These are phyloP conservation scores for Beroe ovata DNA, from an alignment of 37 sponge, comb jelly and placozoan genomes.

Conservation along the genomic window DNA sequence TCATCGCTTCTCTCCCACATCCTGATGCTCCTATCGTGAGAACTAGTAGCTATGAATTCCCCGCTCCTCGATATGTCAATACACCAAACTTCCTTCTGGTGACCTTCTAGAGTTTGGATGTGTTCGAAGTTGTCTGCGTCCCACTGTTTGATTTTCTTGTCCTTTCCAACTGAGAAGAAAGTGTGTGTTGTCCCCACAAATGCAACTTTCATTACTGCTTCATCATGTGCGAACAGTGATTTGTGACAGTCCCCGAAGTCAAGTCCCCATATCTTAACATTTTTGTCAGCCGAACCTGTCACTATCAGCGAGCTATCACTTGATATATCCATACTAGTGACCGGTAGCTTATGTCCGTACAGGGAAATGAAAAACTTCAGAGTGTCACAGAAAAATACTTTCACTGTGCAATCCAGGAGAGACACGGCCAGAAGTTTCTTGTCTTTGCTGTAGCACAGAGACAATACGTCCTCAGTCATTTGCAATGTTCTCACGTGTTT, in stretches of 20 bases:
- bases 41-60: constrained; percentile 80
- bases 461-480: constrained; percentile 89
- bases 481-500: constrained; percentile 78
- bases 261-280: constrained; percentile 92
- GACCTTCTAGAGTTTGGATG: constrained; percentile 87
- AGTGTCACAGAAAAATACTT: constrained; percentile 89
- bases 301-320: constrained; percentile 86
- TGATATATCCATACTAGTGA: constrained; percentile 94
- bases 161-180: constrained; percentile 92
- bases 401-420: constrained; percentile 94
- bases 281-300: constrained; percentile 94
- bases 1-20: constrained; percentile 89
- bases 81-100: constrained; percentile 87
- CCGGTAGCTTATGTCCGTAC: constrained; percentile 97
- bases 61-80: constrained; percentile 88
- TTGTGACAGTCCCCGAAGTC: constrained; percentile 98
- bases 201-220: constrained; percentile 81
- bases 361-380: constrained; percentile 92
- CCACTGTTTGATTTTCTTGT: constrained; percentile 89
- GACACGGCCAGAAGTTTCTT: constrained; percentile 80
- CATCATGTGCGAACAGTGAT: constrained; percentile 95
- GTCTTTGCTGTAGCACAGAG: constrained; percentile 77
- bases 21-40: constrained; percentile 88
- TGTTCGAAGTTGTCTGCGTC: constrained; percentile 92
- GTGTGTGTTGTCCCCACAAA: constrained; percentile 91